Evolutionary conservation across 2,797 vertebrate genomes (phyloP).

Genomic region (Tachyglossus aculeatus): DNA sequence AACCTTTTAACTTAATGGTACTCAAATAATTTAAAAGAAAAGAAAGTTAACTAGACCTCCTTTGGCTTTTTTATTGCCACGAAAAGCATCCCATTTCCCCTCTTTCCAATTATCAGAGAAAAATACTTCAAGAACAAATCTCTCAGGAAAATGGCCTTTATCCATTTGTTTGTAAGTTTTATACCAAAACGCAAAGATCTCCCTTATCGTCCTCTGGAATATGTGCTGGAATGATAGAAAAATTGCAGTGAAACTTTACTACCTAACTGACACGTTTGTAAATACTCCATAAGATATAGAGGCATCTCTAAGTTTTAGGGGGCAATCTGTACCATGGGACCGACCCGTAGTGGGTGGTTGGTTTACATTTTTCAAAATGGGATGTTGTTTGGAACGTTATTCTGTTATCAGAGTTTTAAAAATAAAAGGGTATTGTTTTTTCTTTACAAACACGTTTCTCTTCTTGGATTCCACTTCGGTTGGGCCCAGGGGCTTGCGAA

Average conservation of each 20-base stretch:
- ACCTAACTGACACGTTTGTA: constrained; percentile 84
- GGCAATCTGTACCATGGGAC: constrained; percentile 75
- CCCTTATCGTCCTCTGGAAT: constrained; percentile 70
- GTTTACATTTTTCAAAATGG: constrained; percentile 71
- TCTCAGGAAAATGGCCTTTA: constrained; percentile 83
- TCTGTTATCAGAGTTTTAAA: constrained; percentile 79
- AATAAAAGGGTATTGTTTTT: constrained; percentile 82
- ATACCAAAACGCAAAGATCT: constrained; percentile 72
- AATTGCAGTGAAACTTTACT: constrained; percentile 75
- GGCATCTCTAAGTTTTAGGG: constrained; percentile 70
- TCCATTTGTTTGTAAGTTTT: constrained; percentile 76
- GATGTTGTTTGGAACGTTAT: constrained; percentile 78
- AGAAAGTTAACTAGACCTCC: constrained; percentile 78
- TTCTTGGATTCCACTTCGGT: constrained; percentile 53
- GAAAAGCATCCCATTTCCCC: constrained; percentile 70
- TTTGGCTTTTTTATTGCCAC: constrained; percentile 71
- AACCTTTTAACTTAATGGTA: constrained; percentile 88
- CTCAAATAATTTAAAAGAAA: constrained; percentile 85
- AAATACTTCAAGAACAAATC: constrained; percentile 86
- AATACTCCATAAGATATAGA: constrained; percentile 74
- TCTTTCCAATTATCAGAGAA: constrained; percentile 70
- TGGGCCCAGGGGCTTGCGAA: constrained; percentile 28
- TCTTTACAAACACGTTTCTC: constrained; percentile 65
- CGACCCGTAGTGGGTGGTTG: constrained; percentile 76
- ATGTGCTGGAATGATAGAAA: constrained; percentile 69